Base-by-base conservation (phyloP, 2,888 invertebrate species). In the Sminthurides aquaticus region DNA sequence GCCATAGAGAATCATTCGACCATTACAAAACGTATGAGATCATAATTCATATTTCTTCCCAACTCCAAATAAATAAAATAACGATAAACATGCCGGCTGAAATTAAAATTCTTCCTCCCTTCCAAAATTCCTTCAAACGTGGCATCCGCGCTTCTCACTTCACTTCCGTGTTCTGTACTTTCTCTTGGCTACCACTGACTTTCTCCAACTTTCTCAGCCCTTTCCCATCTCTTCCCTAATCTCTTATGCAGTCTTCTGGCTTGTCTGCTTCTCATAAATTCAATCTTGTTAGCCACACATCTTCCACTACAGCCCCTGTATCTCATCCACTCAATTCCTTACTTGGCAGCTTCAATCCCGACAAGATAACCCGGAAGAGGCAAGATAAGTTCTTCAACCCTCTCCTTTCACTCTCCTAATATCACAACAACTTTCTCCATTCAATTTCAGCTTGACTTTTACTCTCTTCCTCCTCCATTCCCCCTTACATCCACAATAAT, bases 11-110 rank as follows among this genome's bases (percentile, higher is more conserved):
- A 52, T 52, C 52, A 52, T 52, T 22, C 15, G 5, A 52, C 11
- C 52, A 52, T 52, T 20, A 52, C 52, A 52, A 20, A 22, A 52
- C 5, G 20, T 52, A 52, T 52, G 18, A 22, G 20, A 20, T 20
- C 8, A 52, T 52, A 52, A 52, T 52, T 52, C 52, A 52, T 22
- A 5, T 52, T 22, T 52, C 52, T 20, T 18, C 22, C 20, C 18
- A 5, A 52, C 22, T 15, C 52, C 52, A 52, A 52, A 52, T 52
- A 52, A 52, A 52, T 52, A 52, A 52, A 52, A 52, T 52, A 52
- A 52, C 52, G 52, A 52, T 52, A 52, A 52, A 52, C 52, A 52
- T 52, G 52, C 52, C 52, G 8, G 22, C 20, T 20, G 20, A 52
- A 52, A 52, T 52, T 52, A 52, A 52, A 52, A 52, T 52, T 52